A percentile compares a stretch with the other conserved stretches of the same genome.
Conservation (phyloP, 2,888 invertebrate genomes). For the Drosophila putrida region DNA sequence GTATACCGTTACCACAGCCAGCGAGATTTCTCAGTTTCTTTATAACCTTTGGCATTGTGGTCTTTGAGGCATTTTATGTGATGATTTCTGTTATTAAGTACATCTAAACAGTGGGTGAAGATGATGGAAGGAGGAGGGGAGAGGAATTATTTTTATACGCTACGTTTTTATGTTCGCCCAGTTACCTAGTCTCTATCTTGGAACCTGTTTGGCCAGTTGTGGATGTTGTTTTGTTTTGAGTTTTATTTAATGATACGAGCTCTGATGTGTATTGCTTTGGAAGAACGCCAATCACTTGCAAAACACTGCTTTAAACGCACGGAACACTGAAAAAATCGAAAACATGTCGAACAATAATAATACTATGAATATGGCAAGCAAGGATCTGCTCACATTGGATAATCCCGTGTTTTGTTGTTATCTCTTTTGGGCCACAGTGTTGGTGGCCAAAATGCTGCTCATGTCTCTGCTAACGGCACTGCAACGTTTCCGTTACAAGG, state of each 20-base stretch:
- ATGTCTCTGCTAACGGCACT: conserved; percentile 85
- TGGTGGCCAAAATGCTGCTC: conserved; percentile 85
- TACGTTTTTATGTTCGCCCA: conserved; percentile 20
- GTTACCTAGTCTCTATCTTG: conserved; percentile 16
- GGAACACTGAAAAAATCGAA: conserved; percentile 7
- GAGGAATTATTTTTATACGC: conserved; percentile 15
- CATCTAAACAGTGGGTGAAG: conserved; percentile 49
- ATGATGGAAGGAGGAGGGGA: background rate
- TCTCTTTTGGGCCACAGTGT: conserved; percentile 84
- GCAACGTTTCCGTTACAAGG: conserved; percentile 85
- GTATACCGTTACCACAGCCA: conserved; percentile 87
- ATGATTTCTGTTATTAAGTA: conserved; percentile 75
- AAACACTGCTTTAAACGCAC: conserved; percentile 28
- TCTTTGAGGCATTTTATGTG: conserved; percentile 86
- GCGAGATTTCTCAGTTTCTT: conserved; percentile 85
- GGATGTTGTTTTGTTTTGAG: conserved; percentile 4
- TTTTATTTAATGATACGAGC: background rate
- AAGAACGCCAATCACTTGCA: conserved; percentile 23
- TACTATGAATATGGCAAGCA: background rate
- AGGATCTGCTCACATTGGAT: conserved; percentile 73
- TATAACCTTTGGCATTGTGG: conserved; percentile 85
- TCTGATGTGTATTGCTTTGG: background rate
- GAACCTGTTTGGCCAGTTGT: conserved; percentile 66
- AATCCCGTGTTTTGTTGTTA: conserved; percentile 85
- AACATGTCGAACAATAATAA: conserved; percentile 5